phyloP scores from a whole-genome alignment of 2,113 vertebrate species.

The Xyrauchen texanus region DNA sequence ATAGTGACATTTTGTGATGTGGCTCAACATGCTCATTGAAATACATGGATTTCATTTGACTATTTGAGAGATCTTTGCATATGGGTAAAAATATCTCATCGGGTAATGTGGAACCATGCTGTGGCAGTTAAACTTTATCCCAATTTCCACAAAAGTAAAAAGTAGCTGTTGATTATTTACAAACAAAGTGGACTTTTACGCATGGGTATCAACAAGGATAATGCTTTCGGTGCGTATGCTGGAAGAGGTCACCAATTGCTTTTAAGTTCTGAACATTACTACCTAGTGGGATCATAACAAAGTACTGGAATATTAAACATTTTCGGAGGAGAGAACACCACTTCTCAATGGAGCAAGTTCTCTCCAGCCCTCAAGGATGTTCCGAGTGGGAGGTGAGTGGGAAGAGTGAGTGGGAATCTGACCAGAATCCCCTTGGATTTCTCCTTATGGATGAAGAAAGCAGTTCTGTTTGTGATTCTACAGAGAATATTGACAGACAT shows the following conservation, averaged over 20 bases:
- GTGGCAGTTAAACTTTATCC: constrained; percentile 24
- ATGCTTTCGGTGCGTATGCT: constrained; percentile 5
- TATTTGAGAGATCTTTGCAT: constrained; percentile 24
- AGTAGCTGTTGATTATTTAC: constrained; percentile 26
- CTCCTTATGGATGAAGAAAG: constrained; percentile 68
- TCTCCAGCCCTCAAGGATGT: constrained; percentile 74
- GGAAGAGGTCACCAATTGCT: constrained; percentile 4
- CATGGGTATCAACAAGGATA: constrained; percentile 24
- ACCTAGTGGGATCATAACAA: constrained; percentile 27
- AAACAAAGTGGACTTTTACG: background rate
- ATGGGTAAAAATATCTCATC: background rate
- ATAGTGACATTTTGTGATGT: background rate
- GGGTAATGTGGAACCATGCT: background rate
- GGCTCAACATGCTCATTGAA: background rate
- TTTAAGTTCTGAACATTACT: constrained; percentile 31
- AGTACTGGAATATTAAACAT: constrained; percentile 6
- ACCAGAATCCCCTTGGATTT: constrained; percentile 75
- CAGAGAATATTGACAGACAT: background rate
- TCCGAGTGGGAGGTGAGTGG: constrained; percentile 60
- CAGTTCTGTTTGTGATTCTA: constrained; percentile 56
- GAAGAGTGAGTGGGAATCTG: constrained; percentile 64
- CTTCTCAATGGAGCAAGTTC: constrained; percentile 71
- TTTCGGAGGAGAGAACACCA: constrained; percentile 26
- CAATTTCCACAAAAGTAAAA: background rate
- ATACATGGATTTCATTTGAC: background rate